Evolutionary conservation across 2,113 vertebrate genomes (phyloP).

Genomic region (Copsychus sechellarum): DNA sequence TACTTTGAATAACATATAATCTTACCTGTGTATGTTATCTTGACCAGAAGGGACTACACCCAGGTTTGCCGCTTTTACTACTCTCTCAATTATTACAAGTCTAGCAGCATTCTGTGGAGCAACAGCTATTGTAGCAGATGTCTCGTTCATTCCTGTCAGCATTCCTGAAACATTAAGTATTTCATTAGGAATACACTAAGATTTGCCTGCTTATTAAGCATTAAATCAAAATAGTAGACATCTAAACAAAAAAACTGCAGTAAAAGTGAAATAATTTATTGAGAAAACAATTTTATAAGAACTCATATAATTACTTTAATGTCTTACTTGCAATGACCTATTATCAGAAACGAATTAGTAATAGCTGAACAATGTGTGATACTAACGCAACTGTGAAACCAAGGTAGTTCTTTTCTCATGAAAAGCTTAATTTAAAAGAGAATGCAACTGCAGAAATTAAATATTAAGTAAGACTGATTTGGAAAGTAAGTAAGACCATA

Average conservation of each 20-base stretch:
- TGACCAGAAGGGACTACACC: constrained; percentile 85
- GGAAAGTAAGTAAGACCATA: not conserved
- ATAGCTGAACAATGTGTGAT: not conserved
- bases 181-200: not conserved
- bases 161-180: constrained; percentile 77
- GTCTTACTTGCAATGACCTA: not conserved
- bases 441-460: not conserved
- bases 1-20: not conserved
- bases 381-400: not conserved
- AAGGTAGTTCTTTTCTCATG: not conserved
- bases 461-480: not conserved
- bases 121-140: constrained; percentile 78
- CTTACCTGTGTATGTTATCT: constrained; percentile 85
- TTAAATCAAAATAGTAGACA: not conserved
- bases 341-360: not conserved
- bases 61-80: constrained; percentile 87
- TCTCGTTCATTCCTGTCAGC: constrained; percentile 94
- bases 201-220: not conserved
- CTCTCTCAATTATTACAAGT: constrained; percentile 78
- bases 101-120: constrained; percentile 79
- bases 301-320: not conserved
- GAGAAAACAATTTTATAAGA: not conserved
- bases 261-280: not conserved
- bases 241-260: not conserved
- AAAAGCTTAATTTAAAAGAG: not conserved